These are phyloP conservation scores for Platycheirus albimanus DNA, from an alignment of 2,888 invertebrate genomes.

Conservation along the genomic window DNA sequence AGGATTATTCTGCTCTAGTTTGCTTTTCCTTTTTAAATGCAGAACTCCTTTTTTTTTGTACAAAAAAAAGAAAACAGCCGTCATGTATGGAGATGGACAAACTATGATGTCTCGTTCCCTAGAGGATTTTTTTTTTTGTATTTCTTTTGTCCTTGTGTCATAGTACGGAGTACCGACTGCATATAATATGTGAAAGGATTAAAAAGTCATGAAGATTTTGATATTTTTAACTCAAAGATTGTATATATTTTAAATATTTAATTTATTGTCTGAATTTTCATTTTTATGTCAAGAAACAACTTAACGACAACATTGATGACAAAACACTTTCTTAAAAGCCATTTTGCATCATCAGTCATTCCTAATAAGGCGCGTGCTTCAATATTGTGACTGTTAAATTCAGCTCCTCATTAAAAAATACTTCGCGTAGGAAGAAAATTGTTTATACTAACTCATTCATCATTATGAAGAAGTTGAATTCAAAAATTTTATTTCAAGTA, in stretches of 20 bases:
- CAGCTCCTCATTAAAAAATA: conserved; percentile 22
- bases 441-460: conserved; percentile 18
- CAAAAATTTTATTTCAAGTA: no score
- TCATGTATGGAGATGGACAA: conserved; percentile 11
- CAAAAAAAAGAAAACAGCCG: background rate
- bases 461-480: background rate
- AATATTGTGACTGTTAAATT: conserved; percentile 17
- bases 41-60: background rate
- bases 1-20: conserved; percentile 40
- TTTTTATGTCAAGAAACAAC: background rate
- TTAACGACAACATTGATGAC: conserved; percentile 16
- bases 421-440: conserved; percentile 22
- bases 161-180: no score
- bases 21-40: conserved; percentile 18
- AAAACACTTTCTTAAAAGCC: conserved; percentile 14
- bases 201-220: no score
- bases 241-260: no score
- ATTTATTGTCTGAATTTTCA: no score
- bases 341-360: conserved; percentile 9
- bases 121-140: conserved; percentile 14
- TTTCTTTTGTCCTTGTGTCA: background rate
- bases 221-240: no score
- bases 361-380: conserved; percentile 1
- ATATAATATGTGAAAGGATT: no score
- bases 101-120: conserved; percentile 22